A percentile compares a stretch with the other conserved stretches of the same genome.
Conservation (phyloP, 2,888 invertebrate species). For the Latrodectus elegans region DNA sequence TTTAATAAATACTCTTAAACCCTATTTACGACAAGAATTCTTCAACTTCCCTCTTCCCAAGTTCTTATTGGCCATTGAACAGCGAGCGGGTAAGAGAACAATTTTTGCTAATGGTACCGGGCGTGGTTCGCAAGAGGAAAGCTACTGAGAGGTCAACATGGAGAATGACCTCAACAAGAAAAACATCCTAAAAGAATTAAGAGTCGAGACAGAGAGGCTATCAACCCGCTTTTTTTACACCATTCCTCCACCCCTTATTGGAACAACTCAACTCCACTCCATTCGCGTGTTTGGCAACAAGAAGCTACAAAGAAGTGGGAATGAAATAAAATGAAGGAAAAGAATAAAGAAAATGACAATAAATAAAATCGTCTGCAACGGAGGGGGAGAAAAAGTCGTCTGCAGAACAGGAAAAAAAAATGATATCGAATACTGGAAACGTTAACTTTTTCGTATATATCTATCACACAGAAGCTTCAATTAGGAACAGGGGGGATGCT, state of each 20-base stretch:
- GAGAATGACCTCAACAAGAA: conserved; percentile 40
- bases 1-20: no score
- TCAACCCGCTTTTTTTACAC: conserved; percentile 1
- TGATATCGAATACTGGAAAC: conserved; percentile 31
- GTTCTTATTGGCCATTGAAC: background rate
- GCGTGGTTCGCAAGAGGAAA: conserved; percentile 36
- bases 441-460: conserved; percentile 36
- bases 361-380: no score
- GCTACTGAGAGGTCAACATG: conserved; percentile 54
- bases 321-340: background rate
- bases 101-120: conserved; percentile 45
- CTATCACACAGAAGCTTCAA: conserved; percentile 42
- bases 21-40: no score
- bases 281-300: conserved; percentile 21
- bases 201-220: conserved; percentile 15
- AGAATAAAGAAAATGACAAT: conserved; percentile 11
- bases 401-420: conserved; percentile 15
- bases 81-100: background rate
- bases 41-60: background rate
- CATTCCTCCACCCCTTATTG: conserved; percentile 27
- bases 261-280: background rate
- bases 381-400: background rate
- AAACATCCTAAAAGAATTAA: conserved; percentile 38
- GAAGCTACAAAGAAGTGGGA: background rate
- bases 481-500: conserved; percentile 36